Base-by-base conservation (phyloP, 2,797 vertebrate genomes). In the Pygocentrus nattereri region DNA sequence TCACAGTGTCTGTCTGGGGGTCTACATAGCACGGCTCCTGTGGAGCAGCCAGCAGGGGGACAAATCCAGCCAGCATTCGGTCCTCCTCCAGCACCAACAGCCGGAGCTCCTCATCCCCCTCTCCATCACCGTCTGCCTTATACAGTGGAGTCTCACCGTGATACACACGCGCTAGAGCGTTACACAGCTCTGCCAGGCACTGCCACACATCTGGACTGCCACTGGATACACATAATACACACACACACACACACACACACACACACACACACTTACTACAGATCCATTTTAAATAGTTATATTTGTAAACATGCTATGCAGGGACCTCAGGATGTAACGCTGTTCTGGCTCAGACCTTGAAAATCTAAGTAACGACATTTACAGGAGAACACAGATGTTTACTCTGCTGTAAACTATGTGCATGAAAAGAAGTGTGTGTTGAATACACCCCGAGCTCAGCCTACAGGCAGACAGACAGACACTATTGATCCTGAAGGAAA, bases 11-110 rank as follows among this genome's bases (percentile, higher is more conserved):
- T 80, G 96, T 96, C 92, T 95, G 95, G 76, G 93, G 94, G 94
- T 99, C 98, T 89, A 95, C 96, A 93, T 98, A 99, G 94, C 98
- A 99, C 67, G 98, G 97, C 88, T 99, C 98, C 93, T 98, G 98
- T 54, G 98, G 98, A 18, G 94, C 95, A 59, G 93, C 94, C 61
- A 95, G 87, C 83, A 95, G 88, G 0, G 95, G 95, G 3, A 95
- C 91, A 78, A 95, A 95, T 31, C 95, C 95, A 23, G 95, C 94
- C 18, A 95, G 92, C 67, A 95, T 90, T 52, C 85, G 87, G 89
- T 95, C 95, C 86, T 95, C 95, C 86, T 95, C 94, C 82, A 95
- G 67, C 23, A 94, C 93, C 81, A 95, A 91, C 64, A 95, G 90
- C 4, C 85, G 85, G 85, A 95, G 85, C 85, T 95, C 94, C 87